Evolutionary conservation across 2,888 invertebrate genomes (phyloP), one percentile per base, ranked within the genome.

Genomic region (Drosophila anomelani): DNA sequence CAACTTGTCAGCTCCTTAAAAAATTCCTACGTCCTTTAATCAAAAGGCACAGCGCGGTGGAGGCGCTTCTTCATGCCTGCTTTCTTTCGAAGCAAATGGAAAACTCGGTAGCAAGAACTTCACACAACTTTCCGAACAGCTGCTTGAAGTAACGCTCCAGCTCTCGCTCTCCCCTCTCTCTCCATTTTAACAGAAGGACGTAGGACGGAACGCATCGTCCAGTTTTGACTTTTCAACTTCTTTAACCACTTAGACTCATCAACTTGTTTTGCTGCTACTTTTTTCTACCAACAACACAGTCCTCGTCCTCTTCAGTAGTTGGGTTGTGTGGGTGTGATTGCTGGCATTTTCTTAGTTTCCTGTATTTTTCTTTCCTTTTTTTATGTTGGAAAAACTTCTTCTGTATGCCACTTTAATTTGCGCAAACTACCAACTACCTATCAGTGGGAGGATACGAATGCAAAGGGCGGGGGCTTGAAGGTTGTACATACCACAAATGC

Each of bases 191-290:
- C 32, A n/a, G 32, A 46, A 34, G 51, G 38, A 32, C 54, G 39
- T 6, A 49, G 26, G 47, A 70, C 57, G 29, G 53, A 60, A 57
- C 57, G 59, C 66, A 67, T 59, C 63, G 78, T 83, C 81, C 81
- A 78, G 79, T 77, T 81, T 74, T 87, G 88, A 83, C 82, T 83
- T 87, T 85, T 81, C 77, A 82, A 79, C 88, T 82, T 87, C 82
- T 81, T 87, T 83, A 87, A 83, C 82, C 85, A 82, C 82, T 83
- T 81, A 88, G 85, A 87, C 82, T 87, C 85, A 85, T 83, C 79
- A 81, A 85, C 88, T 85, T 85, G 85, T 79, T 78, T 85, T 75
- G 81, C 82, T 68, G 82, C 70, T 77, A 66, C 69, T 76, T 71
- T 59, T 80, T n/a, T 47, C 6, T 46, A 32, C 47, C 55, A 61